Conservation (phyloP, 2,113 vertebrate species). For the Pica pica region DNA sequence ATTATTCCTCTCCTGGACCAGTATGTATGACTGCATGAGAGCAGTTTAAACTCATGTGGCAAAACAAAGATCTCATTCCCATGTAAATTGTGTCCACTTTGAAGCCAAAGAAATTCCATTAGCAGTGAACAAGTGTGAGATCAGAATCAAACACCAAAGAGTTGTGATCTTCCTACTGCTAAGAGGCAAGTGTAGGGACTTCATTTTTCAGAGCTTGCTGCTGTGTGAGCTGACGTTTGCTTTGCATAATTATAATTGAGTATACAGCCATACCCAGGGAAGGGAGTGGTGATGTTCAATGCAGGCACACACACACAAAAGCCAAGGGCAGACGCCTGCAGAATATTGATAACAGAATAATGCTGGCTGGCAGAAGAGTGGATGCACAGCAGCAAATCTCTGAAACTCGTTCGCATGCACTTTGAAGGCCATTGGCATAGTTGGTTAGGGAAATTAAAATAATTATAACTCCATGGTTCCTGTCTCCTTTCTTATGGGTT, state of each 20-base stretch:
- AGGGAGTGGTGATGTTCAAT: not conserved
- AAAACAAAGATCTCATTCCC: rapidly evolving
- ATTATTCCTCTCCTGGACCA: not conserved
- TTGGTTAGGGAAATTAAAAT: not conserved
- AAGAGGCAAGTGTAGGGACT: not conserved
- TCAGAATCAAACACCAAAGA: not conserved
- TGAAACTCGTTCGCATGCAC: not conserved
- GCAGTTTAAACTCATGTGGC: not conserved
- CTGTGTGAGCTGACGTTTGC: not conserved
- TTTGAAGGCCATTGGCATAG: not conserved
- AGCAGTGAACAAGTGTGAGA: not conserved
- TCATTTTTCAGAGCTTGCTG: not conserved
- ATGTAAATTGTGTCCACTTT: not conserved
- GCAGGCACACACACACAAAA: not conserved
- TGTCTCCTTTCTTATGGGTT: not conserved
- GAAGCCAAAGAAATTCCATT: constrained; percentile 2
- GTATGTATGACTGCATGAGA: not conserved
- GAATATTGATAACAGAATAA: constrained; percentile 15
- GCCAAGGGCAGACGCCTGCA: not conserved
- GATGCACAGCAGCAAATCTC: not conserved
- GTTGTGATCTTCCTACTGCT: not conserved
- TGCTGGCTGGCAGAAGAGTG: not conserved
- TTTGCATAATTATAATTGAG: not conserved
- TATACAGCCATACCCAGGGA: not conserved
- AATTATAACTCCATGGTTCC: not conserved